Evolutionary conservation across 2,888 invertebrate species (phyloP).

Genomic region (Parnassius glacialis): DNA sequence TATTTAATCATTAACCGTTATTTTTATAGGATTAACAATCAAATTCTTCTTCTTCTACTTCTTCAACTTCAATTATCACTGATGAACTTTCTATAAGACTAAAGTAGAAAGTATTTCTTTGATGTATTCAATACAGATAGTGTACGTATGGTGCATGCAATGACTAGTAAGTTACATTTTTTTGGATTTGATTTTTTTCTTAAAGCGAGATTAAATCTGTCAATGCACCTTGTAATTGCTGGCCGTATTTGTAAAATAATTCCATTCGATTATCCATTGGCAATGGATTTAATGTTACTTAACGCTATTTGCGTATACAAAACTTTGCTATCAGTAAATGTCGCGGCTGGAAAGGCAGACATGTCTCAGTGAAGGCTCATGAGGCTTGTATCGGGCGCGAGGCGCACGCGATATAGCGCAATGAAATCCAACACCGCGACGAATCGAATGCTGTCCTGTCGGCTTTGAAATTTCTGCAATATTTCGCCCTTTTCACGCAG

Average conservation of each 20-base stretch:
- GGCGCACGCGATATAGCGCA: conserved; percentile 64
- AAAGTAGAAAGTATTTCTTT: no score
- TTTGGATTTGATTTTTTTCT: background rate
- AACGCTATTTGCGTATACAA: conserved; percentile 43
- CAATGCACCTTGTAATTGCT: conserved; percentile 14
- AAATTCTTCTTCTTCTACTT: no score
- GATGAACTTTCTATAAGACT: no score
- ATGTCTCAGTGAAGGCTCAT: conserved; percentile 56
- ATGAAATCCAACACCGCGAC: conserved; percentile 79
- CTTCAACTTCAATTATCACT: no score
- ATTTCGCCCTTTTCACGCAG: conserved; percentile 80
- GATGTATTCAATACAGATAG: no score
- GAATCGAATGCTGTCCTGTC: conserved; percentile 79
- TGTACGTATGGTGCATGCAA: no score
- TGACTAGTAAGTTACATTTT: background rate
- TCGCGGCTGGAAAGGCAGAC: conserved; percentile 47
- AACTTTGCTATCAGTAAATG: conserved; percentile 70
- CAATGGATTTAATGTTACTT: conserved; percentile 61
- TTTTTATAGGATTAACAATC: no score
- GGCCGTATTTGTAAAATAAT: conserved; percentile 16
- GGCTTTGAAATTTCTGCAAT: conserved; percentile 78
- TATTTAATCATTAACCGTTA: no score
- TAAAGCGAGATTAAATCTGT: background rate
- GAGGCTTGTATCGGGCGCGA: conserved; percentile 51
- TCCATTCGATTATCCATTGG: conserved; percentile 31